Conservation (phyloP, 2,797 vertebrate genomes). For the Helicolenus hilgendorfi region DNA sequence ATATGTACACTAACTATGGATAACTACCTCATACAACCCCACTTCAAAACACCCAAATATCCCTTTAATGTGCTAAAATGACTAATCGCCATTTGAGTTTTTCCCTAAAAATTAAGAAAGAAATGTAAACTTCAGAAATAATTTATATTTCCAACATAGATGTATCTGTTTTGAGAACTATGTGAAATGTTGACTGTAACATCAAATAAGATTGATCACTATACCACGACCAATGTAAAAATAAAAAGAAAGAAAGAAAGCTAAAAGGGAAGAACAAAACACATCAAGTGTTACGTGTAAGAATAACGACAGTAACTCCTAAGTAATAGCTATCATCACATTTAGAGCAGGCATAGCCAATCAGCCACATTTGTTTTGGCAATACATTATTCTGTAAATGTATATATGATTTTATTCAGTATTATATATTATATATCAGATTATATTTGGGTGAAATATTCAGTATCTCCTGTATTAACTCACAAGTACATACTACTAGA, state of each 20-base stretch:
- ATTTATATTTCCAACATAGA: neutral
- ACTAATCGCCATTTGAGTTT: neutral
- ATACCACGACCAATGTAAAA: neutral
- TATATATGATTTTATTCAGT: neutral
- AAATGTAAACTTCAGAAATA: neutral
- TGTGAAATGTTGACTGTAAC: neutral
- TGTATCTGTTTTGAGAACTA: neutral
- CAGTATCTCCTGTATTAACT: neutral
- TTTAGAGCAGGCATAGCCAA: neutral
- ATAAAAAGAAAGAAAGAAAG: neutral
- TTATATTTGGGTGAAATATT: neutral
- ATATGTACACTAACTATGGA: too few relatives aligned
- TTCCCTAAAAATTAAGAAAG: neutral
- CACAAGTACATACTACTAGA: too few relatives aligned
- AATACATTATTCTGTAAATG: neutral
- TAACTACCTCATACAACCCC: too few relatives aligned
- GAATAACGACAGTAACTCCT: neutral
- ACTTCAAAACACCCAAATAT: too few relatives aligned
- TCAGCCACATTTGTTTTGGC: neutral
- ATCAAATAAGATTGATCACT: neutral
- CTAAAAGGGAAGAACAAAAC: neutral
- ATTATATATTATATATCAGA: too few relatives aligned
- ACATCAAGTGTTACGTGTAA: neutral
- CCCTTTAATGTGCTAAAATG: too few relatives aligned
- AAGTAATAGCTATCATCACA: neutral